phyloP scores from a whole-genome alignment of 2,113 vertebrate species.

The Lonchura striata region DNA sequence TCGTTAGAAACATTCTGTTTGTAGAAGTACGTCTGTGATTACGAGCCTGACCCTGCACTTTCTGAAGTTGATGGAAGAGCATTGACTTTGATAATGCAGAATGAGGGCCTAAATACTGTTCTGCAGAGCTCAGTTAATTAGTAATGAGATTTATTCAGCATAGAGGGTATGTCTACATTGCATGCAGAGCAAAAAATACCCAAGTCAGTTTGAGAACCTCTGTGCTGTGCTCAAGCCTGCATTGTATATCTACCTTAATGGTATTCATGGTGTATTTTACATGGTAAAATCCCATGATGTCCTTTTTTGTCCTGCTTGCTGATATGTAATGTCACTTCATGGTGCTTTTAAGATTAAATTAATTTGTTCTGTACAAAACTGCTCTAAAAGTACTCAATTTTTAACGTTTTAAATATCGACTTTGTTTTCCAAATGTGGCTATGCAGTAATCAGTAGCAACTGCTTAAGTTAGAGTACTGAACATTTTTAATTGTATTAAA shows the following conservation, averaged over 20 bases:
- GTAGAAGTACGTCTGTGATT: background rate
- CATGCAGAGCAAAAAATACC: background rate
- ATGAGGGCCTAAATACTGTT: constrained; percentile 13
- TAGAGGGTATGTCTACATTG: constrained; percentile 28
- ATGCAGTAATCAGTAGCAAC: background rate
- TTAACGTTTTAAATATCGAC: background rate
- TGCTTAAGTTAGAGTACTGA: background rate
- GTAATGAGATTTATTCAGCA: background rate
- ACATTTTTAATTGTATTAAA: constrained; percentile 30
- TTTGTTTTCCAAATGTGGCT: background rate
- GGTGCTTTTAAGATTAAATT: constrained; percentile 57
- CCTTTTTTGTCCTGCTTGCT: constrained; percentile 41
- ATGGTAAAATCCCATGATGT: background rate
- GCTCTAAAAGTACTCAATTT: constrained; percentile 14
- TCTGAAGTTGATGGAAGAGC: background rate
- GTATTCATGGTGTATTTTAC: background rate
- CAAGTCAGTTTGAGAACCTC: background rate
- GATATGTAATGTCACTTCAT: constrained; percentile 36
- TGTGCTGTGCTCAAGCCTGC: constrained; percentile 20
- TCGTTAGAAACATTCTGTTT: constrained; percentile 16
- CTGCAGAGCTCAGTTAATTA: background rate
- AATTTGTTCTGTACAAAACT: constrained; percentile 57
- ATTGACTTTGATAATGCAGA: background rate
- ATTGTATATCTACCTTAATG: constrained; percentile 37
- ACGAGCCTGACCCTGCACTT: background rate